Evolutionary conservation across 2,113 vertebrate species (phyloP), one percentile per base, ranked within the genome.

Genomic region (Rousettus leschenaultii): DNA sequence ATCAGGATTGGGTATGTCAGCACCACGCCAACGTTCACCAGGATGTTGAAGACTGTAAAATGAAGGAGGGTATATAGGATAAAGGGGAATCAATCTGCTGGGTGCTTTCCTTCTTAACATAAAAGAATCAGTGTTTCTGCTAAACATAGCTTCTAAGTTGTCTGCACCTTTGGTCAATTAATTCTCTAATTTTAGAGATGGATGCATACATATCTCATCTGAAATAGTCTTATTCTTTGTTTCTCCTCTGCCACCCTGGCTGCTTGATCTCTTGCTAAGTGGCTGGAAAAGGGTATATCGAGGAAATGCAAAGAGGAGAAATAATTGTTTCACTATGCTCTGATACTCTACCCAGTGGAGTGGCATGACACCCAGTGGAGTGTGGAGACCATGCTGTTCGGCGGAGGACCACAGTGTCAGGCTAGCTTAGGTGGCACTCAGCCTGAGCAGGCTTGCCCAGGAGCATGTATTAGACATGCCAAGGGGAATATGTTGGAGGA

Each of bases 1-100:
- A 99, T 99, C 94, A 99, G 99, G 84, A 99, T 99, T 85, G 99
- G 99, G 98, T 99, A 99, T 0, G 99, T 99, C 68, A 99, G 98
- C 79, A 99, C 99, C 63, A 99, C 99, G 0, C 99, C 99, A 2
- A 99, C 99, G 0, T 99, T 99, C 21, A 99, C 99, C 98, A 99
- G 98, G 97, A 99, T 99, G 95, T 99, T 99, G 98, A 99, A 99
- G 85, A 99, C 99, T 99, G 95, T 21, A 85, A 91, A 92, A 97
- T 83, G 91, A 93, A 93, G 94, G 74, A 61, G 1, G 48, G 66
- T 1, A 15, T 0, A 16, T 21, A 66, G 51, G 71, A 74, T 83
- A 0, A 59, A 87, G 24, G 28, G 22, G 8, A 89, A 21, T 28
- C 43, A 24, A 6, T 14, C 35, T 12, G 3, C 53, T 38, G 28